These are phyloP conservation scores for Eciton burchellii DNA, from an alignment of 1,140 invertebrate genomes.

Conservation along the genomic window DNA sequence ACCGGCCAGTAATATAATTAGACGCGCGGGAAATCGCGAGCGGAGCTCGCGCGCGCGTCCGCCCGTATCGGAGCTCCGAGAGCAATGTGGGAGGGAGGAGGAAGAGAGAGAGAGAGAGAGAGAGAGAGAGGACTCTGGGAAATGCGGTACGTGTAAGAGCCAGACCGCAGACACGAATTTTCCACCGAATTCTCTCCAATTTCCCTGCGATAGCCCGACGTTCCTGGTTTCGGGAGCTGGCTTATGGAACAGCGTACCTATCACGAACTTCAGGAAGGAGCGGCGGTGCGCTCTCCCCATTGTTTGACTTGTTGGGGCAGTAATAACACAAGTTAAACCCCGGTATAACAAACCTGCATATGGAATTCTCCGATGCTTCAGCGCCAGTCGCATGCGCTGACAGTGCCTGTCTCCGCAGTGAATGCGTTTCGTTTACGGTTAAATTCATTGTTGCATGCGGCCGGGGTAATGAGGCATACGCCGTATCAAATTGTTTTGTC, in stretches of 20 bases:
- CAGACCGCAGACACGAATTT: slow-evolving; percentile 62
- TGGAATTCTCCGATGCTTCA: slow-evolving; percentile 63
- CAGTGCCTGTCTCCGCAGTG: slow-evolving; percentile 53
- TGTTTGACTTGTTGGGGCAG: slow-evolving; percentile 69
- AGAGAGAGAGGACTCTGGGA: slow-evolving; percentile 32
- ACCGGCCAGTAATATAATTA: slow-evolving; percentile 63
- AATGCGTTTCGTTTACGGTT: slow-evolving; percentile 52
- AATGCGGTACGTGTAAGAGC: slow-evolving; percentile 58
- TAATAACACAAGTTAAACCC: slow-evolving; percentile 71
- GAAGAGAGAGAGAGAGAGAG: too few relatives aligned
- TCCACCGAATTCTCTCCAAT: slow-evolving; percentile 65
- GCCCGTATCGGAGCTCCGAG: slow-evolving; percentile 25
- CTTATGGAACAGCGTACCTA: slow-evolving; percentile 76
- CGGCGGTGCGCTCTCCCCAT: slow-evolving; percentile 47
- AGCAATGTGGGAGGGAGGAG: slow-evolving; percentile 50
- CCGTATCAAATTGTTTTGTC: slow-evolving; percentile 18
- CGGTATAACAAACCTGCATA: slow-evolving; percentile 67
- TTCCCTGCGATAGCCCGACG: slow-evolving; percentile 60
- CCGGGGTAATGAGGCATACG: slow-evolving; percentile 55
- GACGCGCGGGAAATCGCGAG: slow-evolving; percentile 55
- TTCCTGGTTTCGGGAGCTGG: slow-evolving; percentile 66
- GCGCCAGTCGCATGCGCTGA: slow-evolving; percentile 57
- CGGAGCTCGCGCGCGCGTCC: slow-evolving; percentile 33
- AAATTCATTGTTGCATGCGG: slow-evolving; percentile 58
- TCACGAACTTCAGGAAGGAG: slow-evolving; percentile 66